Evolutionary conservation across 2,888 invertebrate genomes (phyloP), one percentile per base, ranked within the genome.

Genomic region (Nomada lathburiana): DNA sequence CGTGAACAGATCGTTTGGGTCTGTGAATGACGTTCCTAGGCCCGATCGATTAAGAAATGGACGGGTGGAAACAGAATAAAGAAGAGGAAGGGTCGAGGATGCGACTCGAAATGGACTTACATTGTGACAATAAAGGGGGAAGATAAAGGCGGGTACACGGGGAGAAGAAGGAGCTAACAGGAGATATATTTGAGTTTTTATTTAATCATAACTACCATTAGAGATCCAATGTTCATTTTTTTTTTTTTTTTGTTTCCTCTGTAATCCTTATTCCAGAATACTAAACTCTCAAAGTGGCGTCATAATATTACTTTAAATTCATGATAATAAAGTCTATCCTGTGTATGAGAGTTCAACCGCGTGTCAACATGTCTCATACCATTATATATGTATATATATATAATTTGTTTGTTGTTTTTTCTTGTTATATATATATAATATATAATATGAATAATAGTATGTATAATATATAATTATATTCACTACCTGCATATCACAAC

Each of bases 401-500:
- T 85, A 83, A 20, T 20, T 55, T 70, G 63, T 88, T 86, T 79
- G 84, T 85, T 89, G 83, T 76, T 71, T 73, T 57, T 29, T 36
- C 7, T 77, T 72, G 67, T 81, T 81, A 79, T 83, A 82, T 85
- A 84, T 80, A 76, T 80, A 80, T 71, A 62, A 62, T 78, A 80
- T 78, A 79, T 79, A 79, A 78, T 80, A 72, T 80, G 72, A 79
- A 80, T 80, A 80, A 72, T 79, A 78, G 79, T 80, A 78, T 80
- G 62, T 84, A 87, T 90, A 71, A 71, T 85, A 84, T 85, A 83
- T 87, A 86, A 88, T 70, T 87, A 85, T 86, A 84, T 85, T 86
- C 82, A 91, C 93, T 93, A 93, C 92, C 91, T 92, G 93, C 93
- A 92, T 94, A 94, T 94, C 94, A 94, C 93, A 94, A 93, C 93